Evolutionary conservation across 2,797 vertebrate genomes (phyloP).

Genomic region (Kryptolebias ocellatus): DNA sequence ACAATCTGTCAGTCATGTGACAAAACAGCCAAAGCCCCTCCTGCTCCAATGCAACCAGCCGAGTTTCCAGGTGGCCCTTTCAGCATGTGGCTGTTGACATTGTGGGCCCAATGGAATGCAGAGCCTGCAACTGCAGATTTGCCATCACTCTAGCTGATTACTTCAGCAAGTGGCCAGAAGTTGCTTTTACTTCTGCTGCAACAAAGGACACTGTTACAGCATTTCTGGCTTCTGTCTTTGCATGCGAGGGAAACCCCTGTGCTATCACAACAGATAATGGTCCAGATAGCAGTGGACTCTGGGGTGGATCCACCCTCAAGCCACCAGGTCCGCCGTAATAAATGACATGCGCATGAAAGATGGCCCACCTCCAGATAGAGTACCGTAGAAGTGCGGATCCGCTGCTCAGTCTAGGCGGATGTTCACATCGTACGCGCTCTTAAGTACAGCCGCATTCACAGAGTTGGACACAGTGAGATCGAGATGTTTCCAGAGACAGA

Average conservation of each 20-base stretch:
- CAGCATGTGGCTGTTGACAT: neutral
- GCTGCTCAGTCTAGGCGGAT: too few species aligned
- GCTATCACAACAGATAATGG: neutral
- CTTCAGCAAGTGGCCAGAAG: conserved; percentile 3
- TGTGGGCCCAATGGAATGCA: neutral
- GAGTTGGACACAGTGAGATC: too few species aligned
- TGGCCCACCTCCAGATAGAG: too few species aligned
- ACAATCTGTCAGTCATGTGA: conserved; percentile 1
- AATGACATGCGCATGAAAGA: too few species aligned
- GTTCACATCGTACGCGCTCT: too few species aligned
- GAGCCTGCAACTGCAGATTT: neutral
- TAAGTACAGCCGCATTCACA: too few species aligned
- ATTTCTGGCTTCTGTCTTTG: neutral
- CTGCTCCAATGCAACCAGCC: neutral
- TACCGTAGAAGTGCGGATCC: too few species aligned
- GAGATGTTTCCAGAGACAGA: too few species aligned
- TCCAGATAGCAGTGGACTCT: neutral
- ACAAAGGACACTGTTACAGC: neutral
- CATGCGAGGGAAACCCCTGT: neutral
- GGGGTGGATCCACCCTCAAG: neutral
- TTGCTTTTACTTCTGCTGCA: neutral
- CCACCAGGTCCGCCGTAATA: too few species aligned
- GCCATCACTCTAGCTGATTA: neutral
- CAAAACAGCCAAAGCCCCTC: neutral
- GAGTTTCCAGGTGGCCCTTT: conserved; percentile 1